A percentile compares a stretch with the other conserved stretches of the same genome.
These are phyloP conservation scores for Dilophus febrilis DNA, from an alignment of 2,888 invertebrate genomes.

Conservation along the genomic window DNA sequence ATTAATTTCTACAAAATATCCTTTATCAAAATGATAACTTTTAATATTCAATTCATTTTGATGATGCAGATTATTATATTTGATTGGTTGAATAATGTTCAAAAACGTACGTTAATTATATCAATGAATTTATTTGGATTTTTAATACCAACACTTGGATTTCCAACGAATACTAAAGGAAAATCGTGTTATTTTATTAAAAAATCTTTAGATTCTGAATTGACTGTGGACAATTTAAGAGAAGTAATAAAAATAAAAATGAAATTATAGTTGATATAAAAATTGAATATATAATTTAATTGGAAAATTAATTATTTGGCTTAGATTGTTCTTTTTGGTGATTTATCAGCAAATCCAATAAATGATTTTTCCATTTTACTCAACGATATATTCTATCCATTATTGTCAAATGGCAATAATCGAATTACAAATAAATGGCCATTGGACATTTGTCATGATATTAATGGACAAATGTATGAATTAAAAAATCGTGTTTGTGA, in stretches of 20 bases:
- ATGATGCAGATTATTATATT: slow-evolving; percentile 24
- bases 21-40: not conserved
- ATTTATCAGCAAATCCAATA: slow-evolving; percentile 51
- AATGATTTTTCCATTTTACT: slow-evolving; percentile 51
- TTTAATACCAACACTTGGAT: slow-evolving; percentile 32
- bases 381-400: slow-evolving; percentile 54
- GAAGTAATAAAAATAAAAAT: slow-evolving; percentile 10
- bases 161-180: slow-evolving; percentile 21
- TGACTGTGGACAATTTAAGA: slow-evolving; percentile 28
- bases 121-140: slow-evolving; percentile 29
- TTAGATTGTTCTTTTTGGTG: slow-evolving; percentile 47
- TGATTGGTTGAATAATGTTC: slow-evolving; percentile 27
- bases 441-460: slow-evolving; percentile 49
- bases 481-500: slow-evolving; percentile 53
- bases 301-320: slow-evolving; percentile 28
- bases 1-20: too few species aligned
- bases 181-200: slow-evolving; percentile 39
- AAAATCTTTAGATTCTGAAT: slow-evolving; percentile 21
- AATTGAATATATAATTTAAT: too few species aligned
- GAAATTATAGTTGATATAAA: too few species aligned
- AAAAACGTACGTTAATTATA: slow-evolving; percentile 27
- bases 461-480: slow-evolving; percentile 48
- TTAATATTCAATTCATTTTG: slow-evolving; percentile 10
- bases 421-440: slow-evolving; percentile 63
- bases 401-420: slow-evolving; percentile 52